Conservation (phyloP, 92 coral and sea anemone genomes). For the Heliopora coerulea region DNA sequence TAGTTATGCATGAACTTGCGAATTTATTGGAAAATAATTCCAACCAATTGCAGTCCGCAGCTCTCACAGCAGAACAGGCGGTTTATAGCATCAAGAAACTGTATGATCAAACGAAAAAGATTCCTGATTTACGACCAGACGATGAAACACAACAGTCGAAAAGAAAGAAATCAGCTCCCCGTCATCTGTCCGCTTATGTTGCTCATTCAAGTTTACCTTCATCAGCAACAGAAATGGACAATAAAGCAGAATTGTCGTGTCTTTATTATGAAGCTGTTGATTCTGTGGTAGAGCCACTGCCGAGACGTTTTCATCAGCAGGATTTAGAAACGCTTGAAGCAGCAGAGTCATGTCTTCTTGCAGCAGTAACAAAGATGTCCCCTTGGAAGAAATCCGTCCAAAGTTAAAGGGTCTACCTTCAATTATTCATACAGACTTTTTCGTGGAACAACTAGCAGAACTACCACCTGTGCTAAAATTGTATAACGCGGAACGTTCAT, state of each 20-base stretch:
- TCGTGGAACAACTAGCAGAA: constrained; percentile 8
- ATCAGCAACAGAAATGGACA: too few species aligned
- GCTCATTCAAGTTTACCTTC: too few species aligned
- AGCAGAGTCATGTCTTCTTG: neutral
- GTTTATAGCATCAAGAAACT: constrained; percentile 22
- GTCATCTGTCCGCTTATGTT: too few species aligned
- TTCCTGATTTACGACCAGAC: too few species aligned
- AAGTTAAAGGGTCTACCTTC: too few species aligned
- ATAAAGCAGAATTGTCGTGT: too few species aligned
- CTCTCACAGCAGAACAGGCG: constrained; percentile 34
- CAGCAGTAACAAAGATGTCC: constrained; percentile 15
- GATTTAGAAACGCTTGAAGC: constrained; percentile 11
- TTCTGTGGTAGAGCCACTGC: too few species aligned
- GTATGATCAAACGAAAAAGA: constrained; percentile 2
- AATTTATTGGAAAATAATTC: too few species aligned
- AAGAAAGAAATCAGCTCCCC: neutral
- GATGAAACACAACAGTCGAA: too few species aligned
- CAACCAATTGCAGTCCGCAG: constrained; percentile 27
- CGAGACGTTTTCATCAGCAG: too few species aligned
- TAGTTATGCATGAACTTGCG: constrained; percentile 39
- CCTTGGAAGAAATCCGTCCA: too few species aligned
- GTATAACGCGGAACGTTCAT: constrained; percentile 1
- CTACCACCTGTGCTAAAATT: constrained; percentile 17
- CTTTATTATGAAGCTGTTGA: too few species aligned
- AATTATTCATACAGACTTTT: constrained; percentile 5